Evolutionary conservation across 2,888 invertebrate genomes (phyloP).

Genomic region (Melanchra persicariae): DNA sequence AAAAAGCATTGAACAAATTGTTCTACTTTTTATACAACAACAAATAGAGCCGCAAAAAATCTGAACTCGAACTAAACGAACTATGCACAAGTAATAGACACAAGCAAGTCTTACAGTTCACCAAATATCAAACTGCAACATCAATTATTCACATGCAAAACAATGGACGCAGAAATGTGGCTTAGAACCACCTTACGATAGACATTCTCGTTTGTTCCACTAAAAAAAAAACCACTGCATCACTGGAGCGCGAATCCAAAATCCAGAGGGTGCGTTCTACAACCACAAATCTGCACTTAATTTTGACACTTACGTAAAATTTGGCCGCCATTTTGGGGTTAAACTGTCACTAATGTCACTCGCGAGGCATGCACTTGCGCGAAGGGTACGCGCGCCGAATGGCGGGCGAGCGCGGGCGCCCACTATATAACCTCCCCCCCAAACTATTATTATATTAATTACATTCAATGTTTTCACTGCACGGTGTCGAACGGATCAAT

Average conservation of each 20-base stretch:
- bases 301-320: conserved; percentile 89
- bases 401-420: conserved; percentile 75
- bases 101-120: conserved; percentile 48
- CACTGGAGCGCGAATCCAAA: conserved; percentile 63
- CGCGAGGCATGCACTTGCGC: conserved; percentile 87
- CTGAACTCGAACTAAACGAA: conserved; percentile 12
- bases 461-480: conserved; percentile 86
- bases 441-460: conserved; percentile 88
- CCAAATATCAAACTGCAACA: conserved; percentile 63
- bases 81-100: conserved; percentile 22
- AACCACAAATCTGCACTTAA: conserved; percentile 85
- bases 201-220: conserved; percentile 54
- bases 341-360: conserved; percentile 85
- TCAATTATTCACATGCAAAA: conserved; percentile 75
- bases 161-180: conserved; percentile 85
- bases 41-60: conserved; percentile 26
- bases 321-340: conserved; percentile 87
- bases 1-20: conserved; percentile 32
- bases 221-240: conserved; percentile 63
- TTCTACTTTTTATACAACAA: conserved; percentile 23
- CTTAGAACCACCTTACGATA: conserved; percentile 81
- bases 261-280: conserved; percentile 83
- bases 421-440: conserved; percentile 88
- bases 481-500: conserved; percentile 76
- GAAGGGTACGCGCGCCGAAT: conserved; percentile 87